Evolutionary conservation across 2,113 vertebrate species (phyloP).

Genomic region (Platichthys stellatus): DNA sequence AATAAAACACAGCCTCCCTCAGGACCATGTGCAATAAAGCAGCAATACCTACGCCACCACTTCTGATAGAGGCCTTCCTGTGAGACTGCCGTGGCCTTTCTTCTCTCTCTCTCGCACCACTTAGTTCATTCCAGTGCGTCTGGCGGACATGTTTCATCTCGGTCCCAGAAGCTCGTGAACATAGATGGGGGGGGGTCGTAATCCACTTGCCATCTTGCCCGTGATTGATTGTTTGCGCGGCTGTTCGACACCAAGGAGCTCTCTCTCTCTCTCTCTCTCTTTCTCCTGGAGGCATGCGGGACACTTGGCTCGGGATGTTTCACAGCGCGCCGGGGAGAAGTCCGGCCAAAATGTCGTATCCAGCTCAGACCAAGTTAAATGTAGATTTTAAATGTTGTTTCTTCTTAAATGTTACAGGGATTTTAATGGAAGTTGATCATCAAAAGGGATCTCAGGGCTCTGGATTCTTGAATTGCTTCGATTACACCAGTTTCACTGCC

Average conservation of each 20-base stretch:
- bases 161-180: conserved; percentile 63
- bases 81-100: conserved; percentile 19
- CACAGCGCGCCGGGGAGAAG: not conserved
- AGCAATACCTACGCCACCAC: conserved; percentile 41
- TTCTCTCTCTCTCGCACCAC: conserved; percentile 24
- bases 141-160: conserved; percentile 37
- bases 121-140: conserved; percentile 52
- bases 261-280: not conserved
- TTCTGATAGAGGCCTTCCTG: conserved; percentile 45
- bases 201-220: conserved; percentile 67
- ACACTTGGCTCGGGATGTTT: conserved; percentile 12
- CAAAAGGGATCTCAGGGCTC: conserved; percentile 25
- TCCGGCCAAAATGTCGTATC: not conserved
- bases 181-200: conserved; percentile 56
- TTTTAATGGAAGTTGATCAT: conserved; percentile 50
- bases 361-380: not conserved
- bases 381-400: not conserved
- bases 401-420: not conserved
- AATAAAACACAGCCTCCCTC: conserved; percentile 50
- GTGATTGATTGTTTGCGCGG: conserved; percentile 78
- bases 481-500: not conserved
- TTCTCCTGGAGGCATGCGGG: conserved; percentile 7
- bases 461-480: conserved; percentile 23
- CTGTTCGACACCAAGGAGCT: conserved; percentile 36
- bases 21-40: conserved; percentile 58